These are phyloP conservation scores for Gavia stellata DNA, from an alignment of 2,113 vertebrate species.

Conservation along the genomic window DNA sequence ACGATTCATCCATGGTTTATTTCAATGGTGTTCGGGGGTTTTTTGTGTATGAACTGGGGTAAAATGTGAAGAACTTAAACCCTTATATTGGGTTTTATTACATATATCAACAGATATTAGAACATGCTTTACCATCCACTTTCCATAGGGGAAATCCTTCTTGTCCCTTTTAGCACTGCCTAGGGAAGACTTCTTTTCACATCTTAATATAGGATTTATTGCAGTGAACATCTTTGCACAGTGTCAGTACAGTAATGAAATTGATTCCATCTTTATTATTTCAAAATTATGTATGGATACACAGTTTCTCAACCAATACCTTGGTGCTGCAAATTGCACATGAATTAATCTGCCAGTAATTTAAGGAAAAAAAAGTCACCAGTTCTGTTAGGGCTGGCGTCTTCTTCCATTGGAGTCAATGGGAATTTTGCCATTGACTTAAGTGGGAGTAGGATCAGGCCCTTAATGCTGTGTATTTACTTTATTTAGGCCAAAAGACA, in stretches of 20 bases:
- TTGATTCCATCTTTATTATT: not conserved
- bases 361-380: not conserved
- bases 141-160: not conserved
- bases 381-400: not conserved
- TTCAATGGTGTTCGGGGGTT: not conserved
- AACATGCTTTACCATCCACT: not conserved
- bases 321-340: not conserved
- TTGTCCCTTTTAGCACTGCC: not conserved
- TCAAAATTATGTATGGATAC: not conserved
- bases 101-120: not conserved
- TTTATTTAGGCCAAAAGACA: constrained; percentile 44
- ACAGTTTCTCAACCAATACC: not conserved
- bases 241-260: not conserved
- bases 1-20: not conserved
- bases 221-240: not conserved
- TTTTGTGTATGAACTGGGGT: not conserved
- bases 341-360: not conserved
- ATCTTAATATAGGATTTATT: not conserved
- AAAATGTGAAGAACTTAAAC: not conserved
- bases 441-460: constrained; percentile 37
- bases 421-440: constrained; percentile 30
- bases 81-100: not conserved
- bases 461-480: constrained; percentile 34
- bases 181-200: not conserved
- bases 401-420: not conserved